phyloP scores from a whole-genome alignment of 2,888 invertebrate species.

The Tachina grossa region DNA sequence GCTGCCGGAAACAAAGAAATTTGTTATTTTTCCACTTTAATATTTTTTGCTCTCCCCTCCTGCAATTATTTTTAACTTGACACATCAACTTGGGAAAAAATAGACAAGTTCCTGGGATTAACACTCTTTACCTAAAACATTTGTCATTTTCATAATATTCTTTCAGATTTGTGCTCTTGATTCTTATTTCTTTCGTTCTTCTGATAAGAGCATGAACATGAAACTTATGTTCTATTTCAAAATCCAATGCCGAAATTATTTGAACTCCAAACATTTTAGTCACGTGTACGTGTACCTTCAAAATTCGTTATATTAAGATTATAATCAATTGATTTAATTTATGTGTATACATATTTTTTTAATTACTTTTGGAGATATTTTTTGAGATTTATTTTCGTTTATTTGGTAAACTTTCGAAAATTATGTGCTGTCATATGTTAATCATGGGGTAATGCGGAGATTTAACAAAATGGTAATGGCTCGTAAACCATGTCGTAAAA shows the following conservation, averaged over 20 bases:
- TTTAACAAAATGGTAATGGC: constrained; percentile 48
- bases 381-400: constrained; percentile 36
- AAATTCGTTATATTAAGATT: constrained; percentile 31
- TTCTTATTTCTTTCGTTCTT: constrained; percentile 4
- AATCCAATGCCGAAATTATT: constrained; percentile 32
- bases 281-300: constrained; percentile 54
- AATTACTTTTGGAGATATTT: constrained; percentile 48
- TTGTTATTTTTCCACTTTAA: constrained; percentile 39
- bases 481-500: constrained; percentile 65
- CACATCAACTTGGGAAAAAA: constrained; percentile 9
- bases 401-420: constrained; percentile 34
- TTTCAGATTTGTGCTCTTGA: constrained; percentile 27
- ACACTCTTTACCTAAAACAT: constrained; percentile 63
- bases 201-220: constrained; percentile 45
- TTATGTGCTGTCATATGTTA: constrained; percentile 55
- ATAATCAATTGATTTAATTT: constrained; percentile 66
- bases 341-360: constrained; percentile 14
- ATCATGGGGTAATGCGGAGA: constrained; percentile 22
- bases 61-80: constrained; percentile 35
- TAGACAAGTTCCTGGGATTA: constrained; percentile 67
- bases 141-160: constrained; percentile 65
- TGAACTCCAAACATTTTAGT: constrained; percentile 46
- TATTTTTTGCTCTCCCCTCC: constrained; percentile 33
- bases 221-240: constrained; percentile 58
- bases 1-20: constrained; percentile 55